Evolutionary conservation across 2,113 vertebrate genomes (phyloP).

Genomic region (Myotis brandtii): DNA sequence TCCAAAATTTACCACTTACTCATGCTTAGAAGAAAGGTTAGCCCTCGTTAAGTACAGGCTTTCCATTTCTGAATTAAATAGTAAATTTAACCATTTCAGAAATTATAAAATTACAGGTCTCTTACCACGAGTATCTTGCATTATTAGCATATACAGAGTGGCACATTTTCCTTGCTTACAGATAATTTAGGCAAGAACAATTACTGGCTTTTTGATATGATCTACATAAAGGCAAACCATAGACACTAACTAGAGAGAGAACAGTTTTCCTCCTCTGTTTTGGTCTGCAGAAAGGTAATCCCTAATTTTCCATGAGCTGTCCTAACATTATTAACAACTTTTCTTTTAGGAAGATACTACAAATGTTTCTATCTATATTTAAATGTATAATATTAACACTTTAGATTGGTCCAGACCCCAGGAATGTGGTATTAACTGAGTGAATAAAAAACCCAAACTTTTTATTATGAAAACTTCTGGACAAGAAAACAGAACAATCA

Average conservation of each 20-base stretch:
- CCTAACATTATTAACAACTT: background rate
- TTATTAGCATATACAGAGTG: background rate
- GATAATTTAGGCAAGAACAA: background rate
- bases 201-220: slow-evolving; percentile 36
- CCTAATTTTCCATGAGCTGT: background rate
- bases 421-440: background rate
- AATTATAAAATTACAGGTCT: background rate
- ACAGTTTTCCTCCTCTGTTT: background rate
- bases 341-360: background rate
- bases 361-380: slow-evolving; percentile 4
- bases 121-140: background rate
- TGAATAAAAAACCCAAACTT: background rate
- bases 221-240: background rate
- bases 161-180: background rate
- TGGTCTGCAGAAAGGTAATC: background rate
- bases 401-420: slow-evolving; percentile 10
- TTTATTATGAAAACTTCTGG: slow-evolving; percentile 30
- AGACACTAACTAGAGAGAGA: background rate
- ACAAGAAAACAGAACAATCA: slow-evolving; percentile 33
- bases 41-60: background rate
- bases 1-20: slow-evolving; percentile 4
- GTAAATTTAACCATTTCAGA: background rate
- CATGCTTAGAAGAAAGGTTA: background rate
- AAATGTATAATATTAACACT: background rate
- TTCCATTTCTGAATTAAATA: slow-evolving; percentile 31